Evolutionary conservation across 2,113 vertebrate species (phyloP).

Genomic region (Etia nguti): DNA sequence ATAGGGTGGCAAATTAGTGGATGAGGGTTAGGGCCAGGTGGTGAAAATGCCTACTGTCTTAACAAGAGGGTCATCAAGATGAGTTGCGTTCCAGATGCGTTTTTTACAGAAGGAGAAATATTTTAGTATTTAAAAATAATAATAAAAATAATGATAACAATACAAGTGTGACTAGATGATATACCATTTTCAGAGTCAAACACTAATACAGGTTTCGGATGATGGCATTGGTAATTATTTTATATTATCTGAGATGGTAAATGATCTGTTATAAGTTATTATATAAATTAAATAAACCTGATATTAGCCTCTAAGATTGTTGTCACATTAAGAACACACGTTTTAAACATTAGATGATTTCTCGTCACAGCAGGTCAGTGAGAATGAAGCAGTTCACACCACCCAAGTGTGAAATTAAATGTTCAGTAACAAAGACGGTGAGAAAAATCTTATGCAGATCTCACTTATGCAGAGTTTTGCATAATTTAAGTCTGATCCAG

Average conservation of each 20-base stretch:
- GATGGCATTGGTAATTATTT: background rate
- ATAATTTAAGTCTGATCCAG: background rate
- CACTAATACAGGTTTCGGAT: background rate
- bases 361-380: background rate
- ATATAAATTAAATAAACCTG: background rate
- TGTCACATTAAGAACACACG: background rate
- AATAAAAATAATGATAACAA: background rate
- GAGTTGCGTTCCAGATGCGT: rapidly evolving
- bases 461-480: background rate
- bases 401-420: background rate
- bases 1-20: slow-evolving; percentile 38
- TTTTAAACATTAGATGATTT: background rate
- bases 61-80: background rate
- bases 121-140: background rate
- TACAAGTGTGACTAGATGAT: background rate
- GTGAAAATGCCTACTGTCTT: background rate
- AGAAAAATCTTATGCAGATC: background rate
- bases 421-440: background rate
- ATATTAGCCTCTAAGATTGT: background rate
- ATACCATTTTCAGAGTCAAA: background rate
- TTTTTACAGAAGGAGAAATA: background rate
- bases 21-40: background rate
- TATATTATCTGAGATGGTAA: background rate
- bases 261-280: rapidly evolving
- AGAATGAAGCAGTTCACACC: background rate